phyloP scores from a whole-genome alignment of 2,888 invertebrate genomes.

The Polydrusus cervinus region DNA sequence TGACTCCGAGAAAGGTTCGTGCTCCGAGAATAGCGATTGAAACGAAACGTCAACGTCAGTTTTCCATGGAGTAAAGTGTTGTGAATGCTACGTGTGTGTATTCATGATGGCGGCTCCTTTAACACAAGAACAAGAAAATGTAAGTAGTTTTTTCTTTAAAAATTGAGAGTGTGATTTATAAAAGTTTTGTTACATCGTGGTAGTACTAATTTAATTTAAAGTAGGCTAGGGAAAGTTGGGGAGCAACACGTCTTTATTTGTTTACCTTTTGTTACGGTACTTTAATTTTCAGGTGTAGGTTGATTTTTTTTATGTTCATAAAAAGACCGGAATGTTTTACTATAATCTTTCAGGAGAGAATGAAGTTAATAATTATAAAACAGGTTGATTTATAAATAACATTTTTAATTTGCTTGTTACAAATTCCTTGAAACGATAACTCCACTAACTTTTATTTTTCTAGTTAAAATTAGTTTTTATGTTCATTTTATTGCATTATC shows the following conservation, averaged over 20 bases:
- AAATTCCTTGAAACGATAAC: too few species aligned
- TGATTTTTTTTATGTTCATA: conserved; percentile 15
- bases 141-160: conserved; percentile 71
- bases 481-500: too few species aligned
- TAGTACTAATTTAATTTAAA: background rate
- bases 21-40: too few species aligned
- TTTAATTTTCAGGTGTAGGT: conserved; percentile 5
- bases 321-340: background rate
- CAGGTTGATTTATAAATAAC: background rate
- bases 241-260: conserved; percentile 10
- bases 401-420: background rate
- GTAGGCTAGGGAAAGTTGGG: background rate
- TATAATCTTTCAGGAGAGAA: too few species aligned
- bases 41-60: too few species aligned
- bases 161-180: conserved; percentile 49
- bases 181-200: conserved; percentile 3
- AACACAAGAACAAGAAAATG: conserved; percentile 86
- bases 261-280: conserved; percentile 31
- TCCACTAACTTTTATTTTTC: too few species aligned
- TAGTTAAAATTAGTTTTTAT: too few species aligned
- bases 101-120: conserved; percentile 79
- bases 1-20: background rate
- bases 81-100: conserved; percentile 55
- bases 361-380: background rate
- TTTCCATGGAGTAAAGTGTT: conserved; percentile 46